These are phyloP conservation scores for Eupithecia insigniata DNA, from an alignment of 2,888 invertebrate species.

Conservation along the genomic window DNA sequence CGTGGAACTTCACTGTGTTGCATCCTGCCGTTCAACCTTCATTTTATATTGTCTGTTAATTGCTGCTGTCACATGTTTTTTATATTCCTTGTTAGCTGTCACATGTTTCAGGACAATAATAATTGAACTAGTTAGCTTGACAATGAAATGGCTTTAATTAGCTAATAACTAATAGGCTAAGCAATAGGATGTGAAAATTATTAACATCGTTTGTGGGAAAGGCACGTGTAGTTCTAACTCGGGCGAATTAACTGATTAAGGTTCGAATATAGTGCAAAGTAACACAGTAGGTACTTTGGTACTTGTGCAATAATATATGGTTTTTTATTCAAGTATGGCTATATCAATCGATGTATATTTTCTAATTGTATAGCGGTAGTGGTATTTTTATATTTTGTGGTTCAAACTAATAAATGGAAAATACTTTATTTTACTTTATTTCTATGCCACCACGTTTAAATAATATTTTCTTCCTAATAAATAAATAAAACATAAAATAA, in stretches of 20 bases:
- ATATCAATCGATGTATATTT: too few species aligned
- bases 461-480: too few species aligned
- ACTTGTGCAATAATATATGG: too few species aligned
- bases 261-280: background rate
- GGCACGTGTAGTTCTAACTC: background rate
- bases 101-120: constrained; percentile 27
- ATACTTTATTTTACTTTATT: too few species aligned
- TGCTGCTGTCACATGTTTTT: constrained; percentile 14
- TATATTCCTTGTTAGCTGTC: background rate
- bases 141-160: constrained; percentile 32
- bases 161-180: constrained; percentile 23
- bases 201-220: constrained; percentile 16
- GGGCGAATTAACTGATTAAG: background rate
- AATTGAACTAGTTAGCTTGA: constrained; percentile 20
- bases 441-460: too few species aligned
- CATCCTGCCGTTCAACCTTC: background rate
- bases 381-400: too few species aligned
- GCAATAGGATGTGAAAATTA: constrained; percentile 37
- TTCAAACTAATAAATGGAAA: too few species aligned
- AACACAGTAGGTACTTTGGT: too few species aligned
- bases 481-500: too few species aligned
- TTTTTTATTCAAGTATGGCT: too few species aligned
- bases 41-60: constrained; percentile 33
- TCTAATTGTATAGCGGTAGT: too few species aligned
- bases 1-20: constrained; percentile 28